Conservation (phyloP, 1,140 invertebrate genomes). For the Tetragnatha versicolor region DNA sequence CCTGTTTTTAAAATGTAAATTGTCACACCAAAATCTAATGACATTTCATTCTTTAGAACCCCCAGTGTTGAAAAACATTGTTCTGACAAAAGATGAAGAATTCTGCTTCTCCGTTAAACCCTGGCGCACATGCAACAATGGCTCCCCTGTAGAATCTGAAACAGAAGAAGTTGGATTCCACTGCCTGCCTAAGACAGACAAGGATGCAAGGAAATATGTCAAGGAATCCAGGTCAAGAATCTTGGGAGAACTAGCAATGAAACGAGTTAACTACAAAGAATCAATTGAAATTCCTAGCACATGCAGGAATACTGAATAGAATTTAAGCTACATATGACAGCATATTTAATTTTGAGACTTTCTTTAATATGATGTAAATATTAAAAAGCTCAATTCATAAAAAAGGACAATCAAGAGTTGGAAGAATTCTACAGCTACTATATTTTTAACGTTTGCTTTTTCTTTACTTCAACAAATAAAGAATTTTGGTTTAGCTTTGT, state of each 20-base stretch:
- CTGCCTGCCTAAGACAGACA: conserved; percentile 54
- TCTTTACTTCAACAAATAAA: too few species aligned
- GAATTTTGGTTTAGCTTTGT: too few species aligned
- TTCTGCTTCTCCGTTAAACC: conserved; percentile 59
- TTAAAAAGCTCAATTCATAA: too few species aligned
- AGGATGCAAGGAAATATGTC: conserved; percentile 1
- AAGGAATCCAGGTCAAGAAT: conserved; percentile 21
- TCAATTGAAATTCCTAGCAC: not conserved
- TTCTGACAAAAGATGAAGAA: conserved; percentile 35
- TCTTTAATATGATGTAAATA: too few species aligned
- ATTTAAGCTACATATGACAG: too few species aligned
- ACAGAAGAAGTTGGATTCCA: conserved; percentile 38
- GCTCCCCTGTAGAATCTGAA: conserved; percentile 11
- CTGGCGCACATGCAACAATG: conserved; percentile 52
- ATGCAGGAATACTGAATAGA: too few species aligned
- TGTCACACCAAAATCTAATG: too few species aligned
- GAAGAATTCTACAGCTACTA: too few species aligned
- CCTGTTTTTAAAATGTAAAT: too few species aligned
- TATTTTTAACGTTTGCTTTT: too few species aligned
- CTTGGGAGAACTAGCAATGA: conserved; percentile 26
- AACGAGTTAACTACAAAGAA: conserved; percentile 19
- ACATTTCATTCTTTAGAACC: conserved; percentile 32
- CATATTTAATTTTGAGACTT: too few species aligned
- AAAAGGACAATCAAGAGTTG: too few species aligned
- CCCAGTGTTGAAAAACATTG: not conserved